Evolutionary conservation across 2,888 invertebrate genomes (phyloP), one percentile per base, ranked within the genome.

Genomic region (Cremastobaeus sp.): DNA sequence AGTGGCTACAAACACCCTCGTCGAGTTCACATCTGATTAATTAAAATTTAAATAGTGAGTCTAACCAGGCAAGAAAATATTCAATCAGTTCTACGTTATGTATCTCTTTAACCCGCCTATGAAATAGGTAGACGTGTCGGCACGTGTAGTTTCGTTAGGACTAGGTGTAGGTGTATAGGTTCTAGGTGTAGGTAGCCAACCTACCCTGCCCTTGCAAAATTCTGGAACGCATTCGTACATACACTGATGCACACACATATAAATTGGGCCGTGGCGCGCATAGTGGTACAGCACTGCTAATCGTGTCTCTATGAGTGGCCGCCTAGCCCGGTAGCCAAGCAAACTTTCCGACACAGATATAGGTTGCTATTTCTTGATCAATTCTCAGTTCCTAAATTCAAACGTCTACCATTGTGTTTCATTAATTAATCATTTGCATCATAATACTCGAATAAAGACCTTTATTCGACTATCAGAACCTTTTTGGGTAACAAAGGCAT

Each of bases 271-370:
- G 83, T 83, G 85, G 83, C 80, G 81, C 83, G 79, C 83, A 86
- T 84, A 86, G 84, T 76, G 82, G 82, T 85, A 86, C 80, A 84
- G 83, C 85, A 86, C 84, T 84, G 77, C 78, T 79, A 77, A 82
- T 84, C 83, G 85, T 85, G 85, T 86, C 82, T 83, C 84, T 85
- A 86, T 84, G 83, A 79, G 83, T 81, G 78, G 78, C 79, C 81
- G 81, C 83, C 82, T 55, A 76, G 81, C 79, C 82, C 79, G 74
- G 80, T 84, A 85, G 84, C 79, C 80, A 71, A 84, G 78, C 78
- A 79, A 79, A 76, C 77, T 73, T 76, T 77, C 81, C 77, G 70
- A 60, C 4, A 25, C 41, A 59, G 34, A 41, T 35, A 55, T 71
- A 34, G 50, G 50, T 35, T 55, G 66, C 30, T 35, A 11, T 68